phyloP scores from a whole-genome alignment of 92 coral and sea anemone genomes.

The Scolanthus callimorphus region DNA sequence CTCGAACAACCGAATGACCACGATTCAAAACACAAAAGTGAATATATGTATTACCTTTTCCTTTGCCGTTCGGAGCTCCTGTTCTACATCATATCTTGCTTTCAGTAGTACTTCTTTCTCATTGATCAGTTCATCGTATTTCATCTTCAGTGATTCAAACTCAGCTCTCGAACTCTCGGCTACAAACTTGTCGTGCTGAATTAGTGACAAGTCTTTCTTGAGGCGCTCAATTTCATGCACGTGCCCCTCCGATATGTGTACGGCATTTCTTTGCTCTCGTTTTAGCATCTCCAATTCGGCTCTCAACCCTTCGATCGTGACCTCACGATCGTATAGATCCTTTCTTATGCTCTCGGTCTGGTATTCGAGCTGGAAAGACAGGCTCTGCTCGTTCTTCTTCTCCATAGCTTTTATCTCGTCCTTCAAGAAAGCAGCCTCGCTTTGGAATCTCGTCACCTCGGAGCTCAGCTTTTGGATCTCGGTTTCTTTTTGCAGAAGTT shows the following conservation, averaged over 20 bases:
- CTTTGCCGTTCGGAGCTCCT: not conserved
- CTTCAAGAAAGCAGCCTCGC: conserved; percentile 3
- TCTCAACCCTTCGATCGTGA: not conserved
- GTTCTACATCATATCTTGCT: conserved; percentile 1
- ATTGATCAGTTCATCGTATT: not conserved
- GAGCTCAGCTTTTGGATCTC: not conserved
- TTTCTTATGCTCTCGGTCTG: conserved; percentile 1
- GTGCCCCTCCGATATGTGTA: not conserved
- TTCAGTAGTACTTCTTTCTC: conserved; percentile 1
- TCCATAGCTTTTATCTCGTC: not conserved
- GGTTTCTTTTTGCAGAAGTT: not conserved
- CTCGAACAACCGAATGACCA: no score
- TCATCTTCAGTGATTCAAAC: not conserved
- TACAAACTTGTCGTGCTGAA: not conserved
- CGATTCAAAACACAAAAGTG: no score
- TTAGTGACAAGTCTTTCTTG: not conserved
- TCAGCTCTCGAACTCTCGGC: not conserved
- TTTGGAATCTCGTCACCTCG: not conserved
- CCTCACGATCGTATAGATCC: not conserved
- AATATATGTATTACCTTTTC: no score
- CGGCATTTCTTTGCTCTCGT: not conserved
- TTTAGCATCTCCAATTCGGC: not conserved
- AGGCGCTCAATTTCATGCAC: not conserved
- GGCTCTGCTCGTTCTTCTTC: not conserved
- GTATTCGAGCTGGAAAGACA: not conserved